phyloP scores from a whole-genome alignment of 2,888 invertebrate species.

The Diarsia rubi region DNA sequence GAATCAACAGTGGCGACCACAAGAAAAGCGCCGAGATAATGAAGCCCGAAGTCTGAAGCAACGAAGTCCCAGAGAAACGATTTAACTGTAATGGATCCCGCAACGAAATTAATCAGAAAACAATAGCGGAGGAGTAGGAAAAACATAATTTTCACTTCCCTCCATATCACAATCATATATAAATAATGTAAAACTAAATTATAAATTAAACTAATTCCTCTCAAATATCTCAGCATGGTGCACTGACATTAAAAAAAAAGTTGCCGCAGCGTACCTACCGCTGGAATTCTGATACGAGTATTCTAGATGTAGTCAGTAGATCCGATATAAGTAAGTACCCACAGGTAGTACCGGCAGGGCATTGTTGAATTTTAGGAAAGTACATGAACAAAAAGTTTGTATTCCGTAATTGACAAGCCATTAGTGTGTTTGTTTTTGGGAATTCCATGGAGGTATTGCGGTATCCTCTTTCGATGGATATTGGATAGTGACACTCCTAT shows the following conservation, averaged over 20 bases:
- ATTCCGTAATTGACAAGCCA: conserved; percentile 42
- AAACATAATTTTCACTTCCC: no score
- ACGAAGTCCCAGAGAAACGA: no score
- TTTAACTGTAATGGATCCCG: no score
- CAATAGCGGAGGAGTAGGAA: no score
- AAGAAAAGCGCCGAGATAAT: no score
- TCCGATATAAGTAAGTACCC: no score
- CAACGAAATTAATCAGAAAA: no score
- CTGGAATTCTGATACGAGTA: background rate
- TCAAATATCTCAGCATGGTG: background rate
- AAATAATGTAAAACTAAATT: background rate
- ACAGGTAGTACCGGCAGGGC: background rate
- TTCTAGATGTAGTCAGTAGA: no score
- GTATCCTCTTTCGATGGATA: conserved; percentile 1
- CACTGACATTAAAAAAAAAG: background rate
- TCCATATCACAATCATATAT: no score
- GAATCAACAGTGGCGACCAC: no score
- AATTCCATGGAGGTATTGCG: background rate
- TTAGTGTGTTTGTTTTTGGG: conserved; percentile 38
- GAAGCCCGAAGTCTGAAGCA: no score
- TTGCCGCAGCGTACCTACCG: no score
- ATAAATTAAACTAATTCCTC: background rate
- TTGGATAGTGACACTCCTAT: conserved; percentile 8
- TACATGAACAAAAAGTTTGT: conserved; percentile 4
- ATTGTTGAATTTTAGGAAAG: conserved; percentile 16